Evolutionary conservation across 1,140 invertebrate species (phyloP).

Genomic region (Euglossa dilemma): DNA sequence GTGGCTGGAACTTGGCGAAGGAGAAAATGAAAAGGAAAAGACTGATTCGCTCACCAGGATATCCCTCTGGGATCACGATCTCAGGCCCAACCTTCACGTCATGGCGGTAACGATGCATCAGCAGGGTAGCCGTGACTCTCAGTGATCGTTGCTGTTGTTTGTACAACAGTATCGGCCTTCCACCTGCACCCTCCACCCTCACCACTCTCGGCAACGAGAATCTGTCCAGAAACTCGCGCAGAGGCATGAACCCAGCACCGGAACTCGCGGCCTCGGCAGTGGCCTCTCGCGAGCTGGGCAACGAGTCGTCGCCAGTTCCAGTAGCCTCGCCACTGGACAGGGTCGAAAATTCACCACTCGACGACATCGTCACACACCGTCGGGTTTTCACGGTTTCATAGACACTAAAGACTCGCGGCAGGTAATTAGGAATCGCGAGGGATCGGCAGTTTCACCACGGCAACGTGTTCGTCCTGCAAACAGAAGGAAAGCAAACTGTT

Average conservation of each 20-base stretch:
- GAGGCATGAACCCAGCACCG: constrained; percentile 72
- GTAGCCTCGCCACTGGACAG: constrained; percentile 78
- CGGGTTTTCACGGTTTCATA: constrained; percentile 19
- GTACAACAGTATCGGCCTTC: constrained; percentile 78
- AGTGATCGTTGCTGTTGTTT: constrained; percentile 76
- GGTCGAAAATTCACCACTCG: constrained; percentile 78
- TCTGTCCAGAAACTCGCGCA: constrained; percentile 78
- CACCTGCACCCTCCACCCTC: constrained; percentile 76
- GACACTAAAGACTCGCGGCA: constrained; percentile 1
- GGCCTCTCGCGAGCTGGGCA: constrained; percentile 76
- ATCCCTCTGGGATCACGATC: constrained; percentile 80
- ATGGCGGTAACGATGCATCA: constrained; percentile 77
- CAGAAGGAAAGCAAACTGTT: not conserved
- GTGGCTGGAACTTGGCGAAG: not conserved
- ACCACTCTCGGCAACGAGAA: constrained; percentile 77
- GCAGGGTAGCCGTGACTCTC: constrained; percentile 73
- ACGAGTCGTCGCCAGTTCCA: constrained; percentile 77
- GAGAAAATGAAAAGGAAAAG: not conserved
- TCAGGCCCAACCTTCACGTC: constrained; percentile 76
- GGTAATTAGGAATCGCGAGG: not conserved
- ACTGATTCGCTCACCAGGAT: constrained; percentile 74
- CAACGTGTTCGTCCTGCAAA: constrained; percentile 1
- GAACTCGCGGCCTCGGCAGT: constrained; percentile 75
- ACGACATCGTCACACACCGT: constrained; percentile 69
- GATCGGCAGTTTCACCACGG: not conserved